Base-by-base conservation (phyloP, 2,113 vertebrate genomes). In the Pedionomus torquatus region DNA sequence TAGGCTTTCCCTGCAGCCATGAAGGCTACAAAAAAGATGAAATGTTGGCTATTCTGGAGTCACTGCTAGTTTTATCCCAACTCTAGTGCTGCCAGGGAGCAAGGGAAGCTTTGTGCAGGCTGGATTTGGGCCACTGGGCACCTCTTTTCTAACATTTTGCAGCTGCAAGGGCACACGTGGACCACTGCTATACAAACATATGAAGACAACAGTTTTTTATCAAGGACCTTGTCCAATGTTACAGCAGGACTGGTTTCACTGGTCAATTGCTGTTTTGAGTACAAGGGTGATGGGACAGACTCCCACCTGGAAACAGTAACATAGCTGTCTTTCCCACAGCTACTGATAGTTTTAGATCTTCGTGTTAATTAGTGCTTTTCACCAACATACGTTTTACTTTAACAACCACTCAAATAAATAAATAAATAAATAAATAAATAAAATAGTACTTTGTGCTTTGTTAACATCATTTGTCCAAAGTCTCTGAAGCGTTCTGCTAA, bases 401-500 rank as follows among this genome's bases (percentile, higher is more conserved):
- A 89, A 49, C 57, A 90, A 91, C n/a, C 39, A 87, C 37, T 37
- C 17, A 90, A 72, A 76, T 44, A 88, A 90, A 94, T 51, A 86
- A 74, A 69, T 26, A 94, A 83, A 83, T 57, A 92, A 4, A 82
- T 70, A 80, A 60, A 82, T 31, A 83, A 39, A 72, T 21, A 48
- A 89, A 63, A n/a, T 33, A 48, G 61, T 90, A 87, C n/a, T 91
- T 83, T 93, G 82, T 85, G 83, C 92, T 96, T 94, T 91, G 72
- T 76, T 93, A 93, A 58, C 87, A 91, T 85, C 21, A 28, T 72
- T 87, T 43, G 17, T 61, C 75, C 78, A 8, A 91, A 85, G 82
- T 63, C 85, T 78, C 37, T 64, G 49, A 80, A 76, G 49, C 1
- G 0, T 57, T 83, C 81, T 91, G 20, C 49, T 33, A 55, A 57